Base-by-base conservation (phyloP, 2,797 vertebrate species). In the Coendou prehensilis region DNA sequence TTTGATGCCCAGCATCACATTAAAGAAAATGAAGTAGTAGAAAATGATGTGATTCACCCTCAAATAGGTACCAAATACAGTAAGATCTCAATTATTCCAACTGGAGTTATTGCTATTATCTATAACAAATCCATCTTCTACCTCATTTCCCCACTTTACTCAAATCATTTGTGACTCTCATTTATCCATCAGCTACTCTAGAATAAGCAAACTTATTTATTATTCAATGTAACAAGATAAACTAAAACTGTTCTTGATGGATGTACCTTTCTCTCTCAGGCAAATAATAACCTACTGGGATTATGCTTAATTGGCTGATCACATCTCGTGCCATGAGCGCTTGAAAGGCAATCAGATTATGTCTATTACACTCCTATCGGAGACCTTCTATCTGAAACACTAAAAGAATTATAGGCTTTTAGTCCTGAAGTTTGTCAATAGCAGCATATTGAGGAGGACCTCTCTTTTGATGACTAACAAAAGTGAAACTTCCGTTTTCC, bases 171-270 rank as follows among this genome's bases (percentile, higher is more conserved):
- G 69, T 57, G 26, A n/a, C 18, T 30, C n/a, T 4, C 10, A 26
- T 61, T 87, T 79, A 57, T 84, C 64, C 50, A 79, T 86, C 50
- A 92, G 41, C 69, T 95, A 86, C 56, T 96, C 15, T 86, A 2
- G 63, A 79, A 92, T 67, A 94, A 95, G 8, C 80, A 94, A 92
- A 69, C 26, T 71, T 64, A 95, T 91, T 56, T 63, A 85, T 85
- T 75, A 54, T 83, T 89, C 33, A 89, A 5, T 87, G 52, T 87
- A 87, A 45, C 30, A 69, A 33, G 64, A 61, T 82, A 89, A 81
- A 91, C n/a, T 80, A 80, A 92, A 81, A 87, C 63, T 82, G 1
- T 79, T 93, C 37, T 86, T 80, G n/a, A 63, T 71, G 56, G 33
- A 73, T 50, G 18, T 37, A 50, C 37, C 52, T 14, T 82, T 96